A percentile compares a stretch with the other conserved stretches of the same genome.
Conservation (phyloP, 2,888 invertebrate species). For the Limnephilus marmoratus region DNA sequence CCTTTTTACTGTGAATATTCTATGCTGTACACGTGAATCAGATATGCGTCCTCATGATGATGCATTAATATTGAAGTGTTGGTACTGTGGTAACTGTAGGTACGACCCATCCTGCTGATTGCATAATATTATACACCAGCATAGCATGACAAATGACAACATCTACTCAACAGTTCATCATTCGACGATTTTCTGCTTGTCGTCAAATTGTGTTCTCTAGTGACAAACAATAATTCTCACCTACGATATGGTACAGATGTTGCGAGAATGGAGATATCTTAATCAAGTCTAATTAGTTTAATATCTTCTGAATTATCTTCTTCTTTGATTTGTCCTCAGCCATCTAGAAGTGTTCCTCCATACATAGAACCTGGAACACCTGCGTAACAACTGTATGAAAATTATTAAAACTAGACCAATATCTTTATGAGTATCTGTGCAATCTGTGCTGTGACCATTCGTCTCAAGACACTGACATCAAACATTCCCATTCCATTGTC, state of each 20-base stretch:
- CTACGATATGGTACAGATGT: not conserved
- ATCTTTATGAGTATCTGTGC: not conserved
- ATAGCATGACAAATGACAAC: not conserved
- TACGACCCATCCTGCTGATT: not conserved
- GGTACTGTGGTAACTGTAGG: not conserved
- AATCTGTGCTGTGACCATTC: too few species aligned
- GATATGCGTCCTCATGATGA: not conserved
- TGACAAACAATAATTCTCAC: not conserved
- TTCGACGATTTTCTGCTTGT: not conserved
- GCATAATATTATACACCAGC: not conserved
- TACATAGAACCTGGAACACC: too few species aligned
- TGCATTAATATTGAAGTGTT: conserved; percentile 2
- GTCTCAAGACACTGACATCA: not conserved
- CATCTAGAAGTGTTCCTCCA: not conserved
- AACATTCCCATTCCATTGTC: not conserved
- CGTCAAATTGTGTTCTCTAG: not conserved
- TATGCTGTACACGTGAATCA: not conserved
- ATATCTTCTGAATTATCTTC: not conserved
- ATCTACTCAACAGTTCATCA: not conserved
- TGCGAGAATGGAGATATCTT: not conserved
- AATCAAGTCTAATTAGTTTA: not conserved
- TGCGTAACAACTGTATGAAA: not conserved
- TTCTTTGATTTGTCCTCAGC: not conserved
- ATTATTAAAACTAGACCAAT: not conserved
- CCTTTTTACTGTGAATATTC: not conserved